Evolutionary conservation across 2,888 invertebrate species (phyloP).

Genomic region (Melanophora roralis): DNA sequence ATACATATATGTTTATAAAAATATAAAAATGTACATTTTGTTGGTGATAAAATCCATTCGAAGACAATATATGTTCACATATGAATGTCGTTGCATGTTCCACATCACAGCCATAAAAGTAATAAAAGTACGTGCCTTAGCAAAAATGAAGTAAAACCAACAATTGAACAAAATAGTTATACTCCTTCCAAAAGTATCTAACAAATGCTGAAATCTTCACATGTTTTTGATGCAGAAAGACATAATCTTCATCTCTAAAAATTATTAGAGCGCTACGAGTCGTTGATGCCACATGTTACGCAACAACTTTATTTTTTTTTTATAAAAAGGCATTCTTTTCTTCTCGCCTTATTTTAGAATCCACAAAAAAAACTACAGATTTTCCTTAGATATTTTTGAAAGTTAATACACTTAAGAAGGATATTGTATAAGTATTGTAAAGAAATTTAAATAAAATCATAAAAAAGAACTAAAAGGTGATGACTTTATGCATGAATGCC

Average conservation of each 20-base stretch:
- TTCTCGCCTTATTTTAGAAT: neutral
- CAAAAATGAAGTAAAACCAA: constrained; percentile 31
- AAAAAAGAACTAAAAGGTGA: neutral
- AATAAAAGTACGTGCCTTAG: constrained; percentile 71
- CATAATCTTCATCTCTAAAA: constrained; percentile 65
- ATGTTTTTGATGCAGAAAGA: constrained; percentile 5
- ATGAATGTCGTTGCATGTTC: constrained; percentile 66
- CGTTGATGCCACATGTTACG: constrained; percentile 63
- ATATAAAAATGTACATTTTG: no score
- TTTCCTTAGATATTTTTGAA: neutral
- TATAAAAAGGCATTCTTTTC: constrained; percentile 18
- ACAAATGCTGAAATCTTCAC: constrained; percentile 48
- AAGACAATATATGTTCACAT: constrained; percentile 23
- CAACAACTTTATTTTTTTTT: constrained; percentile 38
- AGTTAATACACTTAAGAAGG: neutral
- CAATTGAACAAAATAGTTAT: constrained; percentile 30
- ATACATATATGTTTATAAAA: no score
- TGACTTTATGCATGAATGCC: constrained; percentile 31
- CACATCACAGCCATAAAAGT: constrained; percentile 71
- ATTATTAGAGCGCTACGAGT: constrained; percentile 61
- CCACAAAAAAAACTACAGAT: constrained; percentile 12
- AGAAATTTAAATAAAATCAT: constrained; percentile 29
- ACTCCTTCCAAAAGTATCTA: neutral
- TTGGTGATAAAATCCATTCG: constrained; percentile 13
- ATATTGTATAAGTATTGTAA: neutral